phyloP scores from a whole-genome alignment of 2,888 invertebrate genomes.

The Philhelius pedissequus region DNA sequence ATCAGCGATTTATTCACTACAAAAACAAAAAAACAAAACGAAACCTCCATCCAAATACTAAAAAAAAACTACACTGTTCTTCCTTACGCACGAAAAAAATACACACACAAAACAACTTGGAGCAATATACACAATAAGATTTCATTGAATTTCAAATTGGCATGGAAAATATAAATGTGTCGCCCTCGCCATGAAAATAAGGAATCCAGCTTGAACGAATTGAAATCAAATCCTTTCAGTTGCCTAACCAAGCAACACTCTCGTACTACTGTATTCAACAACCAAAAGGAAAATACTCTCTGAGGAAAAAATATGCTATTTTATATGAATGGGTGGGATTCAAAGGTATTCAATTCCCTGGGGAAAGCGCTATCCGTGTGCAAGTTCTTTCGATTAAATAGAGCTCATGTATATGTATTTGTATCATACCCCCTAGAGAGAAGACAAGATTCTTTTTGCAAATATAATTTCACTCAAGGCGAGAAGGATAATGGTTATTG shows the following conservation, averaged over 20 bases:
- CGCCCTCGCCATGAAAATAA: conserved; percentile 11
- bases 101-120: not conserved
- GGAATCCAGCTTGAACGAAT: conserved; percentile 18
- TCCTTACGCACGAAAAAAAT: too few relatives aligned
- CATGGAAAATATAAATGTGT: conserved; percentile 5
- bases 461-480: conserved; percentile 17
- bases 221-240: conserved; percentile 50
- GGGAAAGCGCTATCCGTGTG: not conserved
- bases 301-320: not conserved
- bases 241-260: not conserved
- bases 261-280: not conserved
- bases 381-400: conserved; percentile 3
- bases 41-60: too few relatives aligned
- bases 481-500: not conserved
- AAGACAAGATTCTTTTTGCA: conserved; percentile 10
- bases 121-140: not conserved
- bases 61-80: too few relatives aligned
- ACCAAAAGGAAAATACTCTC: not conserved
- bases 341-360: not conserved
- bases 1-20: too few relatives aligned
- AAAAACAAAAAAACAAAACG: too few relatives aligned
- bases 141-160: not conserved
- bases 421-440: not conserved
- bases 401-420: not conserved
- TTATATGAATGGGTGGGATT: not conserved